Evolutionary conservation across 2,797 vertebrate species (phyloP).

Genomic region (Rhinophrynus dorsalis): DNA sequence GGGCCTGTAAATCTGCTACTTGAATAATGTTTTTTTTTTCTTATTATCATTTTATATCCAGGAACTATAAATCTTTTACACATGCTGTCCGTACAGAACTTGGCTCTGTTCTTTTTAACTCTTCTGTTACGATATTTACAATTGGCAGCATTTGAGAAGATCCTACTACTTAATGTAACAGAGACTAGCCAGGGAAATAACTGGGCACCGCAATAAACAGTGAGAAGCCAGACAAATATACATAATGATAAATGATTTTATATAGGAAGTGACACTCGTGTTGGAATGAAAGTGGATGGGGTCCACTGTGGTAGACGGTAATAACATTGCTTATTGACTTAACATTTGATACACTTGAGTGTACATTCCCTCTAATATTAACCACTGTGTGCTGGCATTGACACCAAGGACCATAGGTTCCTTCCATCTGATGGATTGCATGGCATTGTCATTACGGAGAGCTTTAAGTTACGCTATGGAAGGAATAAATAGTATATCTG

Average conservation of each 20-base stretch:
- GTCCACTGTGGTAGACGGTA: slow-evolving; percentile 17
- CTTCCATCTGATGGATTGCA: slow-evolving; percentile 20
- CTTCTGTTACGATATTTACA: neutral
- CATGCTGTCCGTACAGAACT: too few relatives aligned
- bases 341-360: slow-evolving; percentile 27
- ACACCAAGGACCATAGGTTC: slow-evolving; percentile 16
- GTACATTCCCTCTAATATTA: slow-evolving; percentile 26
- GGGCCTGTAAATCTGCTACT: too few relatives aligned
- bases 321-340: slow-evolving; percentile 29
- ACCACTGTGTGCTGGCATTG: slow-evolving; percentile 17
- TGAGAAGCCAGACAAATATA: slow-evolving; percentile 7
- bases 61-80: too few relatives aligned
- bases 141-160: neutral
- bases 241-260: slow-evolving; percentile 27
- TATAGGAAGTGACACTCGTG: slow-evolving; percentile 38
- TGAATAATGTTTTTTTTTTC: too few relatives aligned
- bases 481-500: slow-evolving; percentile 13
- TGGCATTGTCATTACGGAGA: slow-evolving; percentile 18
- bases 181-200: neutral
- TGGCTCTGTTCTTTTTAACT: neutral
- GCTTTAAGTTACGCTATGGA: slow-evolving; percentile 30
- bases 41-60: too few relatives aligned
- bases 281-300: slow-evolving; percentile 9
- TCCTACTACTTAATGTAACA: neutral
- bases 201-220: neutral